Evolutionary conservation across 2,113 vertebrate genomes (phyloP).

Genomic region (Hippoglossus stenolepis): DNA sequence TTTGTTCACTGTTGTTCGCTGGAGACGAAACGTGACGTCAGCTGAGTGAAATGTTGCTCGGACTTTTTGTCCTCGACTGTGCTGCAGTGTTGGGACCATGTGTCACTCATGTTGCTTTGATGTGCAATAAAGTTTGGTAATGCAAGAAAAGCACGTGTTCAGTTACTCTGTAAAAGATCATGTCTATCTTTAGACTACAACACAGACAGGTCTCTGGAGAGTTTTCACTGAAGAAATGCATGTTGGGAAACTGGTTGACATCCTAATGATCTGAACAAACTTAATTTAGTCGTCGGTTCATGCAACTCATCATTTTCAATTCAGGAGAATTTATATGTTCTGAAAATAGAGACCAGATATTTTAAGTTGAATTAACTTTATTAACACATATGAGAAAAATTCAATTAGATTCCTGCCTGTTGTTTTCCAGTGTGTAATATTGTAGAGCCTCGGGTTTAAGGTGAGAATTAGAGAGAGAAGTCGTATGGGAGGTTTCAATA

Average conservation of each 20-base stretch:
- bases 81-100: no score
- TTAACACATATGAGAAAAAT: no score
- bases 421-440: no score
- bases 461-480: no score
- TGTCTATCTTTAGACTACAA: background rate
- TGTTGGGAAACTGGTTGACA: background rate
- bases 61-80: no score
- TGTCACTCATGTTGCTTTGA: background rate
- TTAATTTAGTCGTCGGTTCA: background rate
- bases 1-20: background rate
- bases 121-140: background rate
- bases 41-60: background rate
- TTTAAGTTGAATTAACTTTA: no score
- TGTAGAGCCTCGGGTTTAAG: no score
- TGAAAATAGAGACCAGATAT: no score
- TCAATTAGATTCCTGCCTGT: no score
- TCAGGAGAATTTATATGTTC: background rate
- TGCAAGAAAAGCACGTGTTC: background rate
- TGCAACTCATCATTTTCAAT: background rate
- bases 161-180: background rate
- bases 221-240: background rate
- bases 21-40: background rate
- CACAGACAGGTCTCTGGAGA: background rate
- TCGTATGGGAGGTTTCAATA: no score
- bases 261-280: no score